Conservation (phyloP, 2,888 invertebrate genomes). For the Thelaira solivaga region DNA sequence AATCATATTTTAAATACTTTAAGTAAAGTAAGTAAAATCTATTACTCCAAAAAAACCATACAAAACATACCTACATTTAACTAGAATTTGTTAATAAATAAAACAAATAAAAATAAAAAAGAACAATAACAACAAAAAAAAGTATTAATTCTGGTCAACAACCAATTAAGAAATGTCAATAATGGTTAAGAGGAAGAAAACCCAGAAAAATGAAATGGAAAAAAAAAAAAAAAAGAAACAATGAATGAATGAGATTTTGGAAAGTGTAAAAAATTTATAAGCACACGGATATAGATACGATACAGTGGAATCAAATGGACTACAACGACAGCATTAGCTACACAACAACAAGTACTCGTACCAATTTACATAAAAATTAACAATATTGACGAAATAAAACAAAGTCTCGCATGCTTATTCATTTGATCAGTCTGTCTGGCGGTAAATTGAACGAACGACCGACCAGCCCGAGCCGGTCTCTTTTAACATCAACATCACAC, state of each 20-base stretch:
- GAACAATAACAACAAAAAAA: conserved; percentile 12
- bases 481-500: conserved; percentile 52
- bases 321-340: neutral
- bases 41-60: conserved; percentile 44
- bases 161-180: conserved; percentile 60
- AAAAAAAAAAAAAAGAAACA: neutral
- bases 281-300: conserved; percentile 37
- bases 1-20: no score
- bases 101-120: neutral
- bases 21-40: no score
- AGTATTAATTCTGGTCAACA: conserved; percentile 54
- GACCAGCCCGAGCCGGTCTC: conserved; percentile 31
- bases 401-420: conserved; percentile 19
- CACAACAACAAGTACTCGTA: conserved; percentile 3
- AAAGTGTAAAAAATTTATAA: conserved; percentile 60
- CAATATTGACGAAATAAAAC: conserved; percentile 48
- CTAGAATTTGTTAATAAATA: conserved; percentile 37
- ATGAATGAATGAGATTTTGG: conserved; percentile 41
- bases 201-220: neutral
- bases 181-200: conserved; percentile 19
- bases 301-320: conserved; percentile 39
- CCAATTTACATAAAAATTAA: conserved; percentile 55
- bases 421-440: conserved; percentile 38
- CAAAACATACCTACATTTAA: conserved; percentile 33
- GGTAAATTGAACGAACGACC: conserved; percentile 5